Base-by-base conservation (phyloP, 2,888 invertebrate genomes). In the Macrophya annulata region DNA sequence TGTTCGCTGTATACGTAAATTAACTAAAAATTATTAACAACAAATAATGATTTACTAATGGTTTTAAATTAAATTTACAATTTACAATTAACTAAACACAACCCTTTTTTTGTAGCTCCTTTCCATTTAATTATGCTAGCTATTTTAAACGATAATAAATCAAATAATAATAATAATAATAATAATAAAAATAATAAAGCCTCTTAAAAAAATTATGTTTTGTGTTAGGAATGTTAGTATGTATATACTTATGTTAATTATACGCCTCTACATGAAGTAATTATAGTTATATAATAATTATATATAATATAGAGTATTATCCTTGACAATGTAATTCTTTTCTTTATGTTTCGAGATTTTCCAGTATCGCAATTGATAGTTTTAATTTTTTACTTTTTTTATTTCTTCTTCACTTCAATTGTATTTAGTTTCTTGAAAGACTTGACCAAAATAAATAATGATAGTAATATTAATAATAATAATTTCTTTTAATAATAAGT, bases 261-360 rank as follows among this genome's bases (percentile, higher is more conserved):
- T 71, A 83, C 71, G 83, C 83, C 71, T 83, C 83, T 83, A 83
- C 83, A 31, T 31, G 31, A 83, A 45, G 9, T 68, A 68, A 68
- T 83, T 68, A 81, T 74, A 45, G 74, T 6, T 74, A 68, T 37
- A 68, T 68, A 10, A 77, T 77, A 55, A 55, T 31, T 43, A 43
- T 81, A 3, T 43, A 43, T 81, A 62, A 81, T 82, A 83, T 83
- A 65, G 83, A 83, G 83, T 83, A 83, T 83, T 68, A 83, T 83
- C 45, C 17, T 82, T 43, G 82, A 31, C 45, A 82, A 82, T 40
- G 82, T 45, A 43, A 21, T 48, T 43, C 8, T 9, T n/a, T 45
- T 10, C 10, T 31, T 65, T 1, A 0, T 65, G 9, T 65, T 65
- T 10, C 0, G 43, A 40, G 10, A 9, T 59, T 25, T 45, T 68